phyloP scores from a whole-genome alignment of 2,888 invertebrate species.

The Cheiracanthium punctorium region DNA sequence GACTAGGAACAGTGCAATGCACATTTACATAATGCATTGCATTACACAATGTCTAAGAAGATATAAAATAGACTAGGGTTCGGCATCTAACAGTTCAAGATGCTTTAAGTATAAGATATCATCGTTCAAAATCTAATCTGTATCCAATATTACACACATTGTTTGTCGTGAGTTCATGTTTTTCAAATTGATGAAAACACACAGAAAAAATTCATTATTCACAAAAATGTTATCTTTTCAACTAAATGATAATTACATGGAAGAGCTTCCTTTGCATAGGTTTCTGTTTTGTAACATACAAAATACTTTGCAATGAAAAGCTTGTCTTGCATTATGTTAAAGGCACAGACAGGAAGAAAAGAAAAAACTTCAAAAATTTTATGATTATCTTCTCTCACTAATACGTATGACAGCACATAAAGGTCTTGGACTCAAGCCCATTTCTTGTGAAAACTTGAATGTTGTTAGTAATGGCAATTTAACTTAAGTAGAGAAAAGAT shows the following conservation, averaged over 20 bases:
- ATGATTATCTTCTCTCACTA: conserved; percentile 17
- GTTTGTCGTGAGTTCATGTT: neutral
- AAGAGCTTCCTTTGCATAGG: conserved; percentile 15
- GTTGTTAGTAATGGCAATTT: neutral
- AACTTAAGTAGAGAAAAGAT: neutral
- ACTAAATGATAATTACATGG: conserved; percentile 12
- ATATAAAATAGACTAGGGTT: conserved; percentile 69
- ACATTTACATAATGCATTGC: conserved; percentile 30
- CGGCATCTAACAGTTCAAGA: conserved; percentile 52
- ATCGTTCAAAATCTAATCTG: neutral
- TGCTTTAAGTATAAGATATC: conserved; percentile 59
- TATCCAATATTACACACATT: neutral
- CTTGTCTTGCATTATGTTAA: conserved; percentile 5
- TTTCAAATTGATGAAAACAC: neutral
- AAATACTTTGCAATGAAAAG: conserved; percentile 9
- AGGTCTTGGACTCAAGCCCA: neutral
- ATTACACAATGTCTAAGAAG: conserved; percentile 55
- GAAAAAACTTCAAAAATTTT: neutral
- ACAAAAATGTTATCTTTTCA: neutral
- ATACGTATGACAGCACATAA: neutral
- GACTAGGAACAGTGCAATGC: conserved; percentile 65
- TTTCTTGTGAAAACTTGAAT: neutral
- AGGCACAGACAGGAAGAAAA: conserved; percentile 20
- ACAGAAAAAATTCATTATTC: neutral
- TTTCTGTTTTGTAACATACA: neutral